phyloP scores from a whole-genome alignment of 2,797 vertebrate species.

The Manis javanica region DNA sequence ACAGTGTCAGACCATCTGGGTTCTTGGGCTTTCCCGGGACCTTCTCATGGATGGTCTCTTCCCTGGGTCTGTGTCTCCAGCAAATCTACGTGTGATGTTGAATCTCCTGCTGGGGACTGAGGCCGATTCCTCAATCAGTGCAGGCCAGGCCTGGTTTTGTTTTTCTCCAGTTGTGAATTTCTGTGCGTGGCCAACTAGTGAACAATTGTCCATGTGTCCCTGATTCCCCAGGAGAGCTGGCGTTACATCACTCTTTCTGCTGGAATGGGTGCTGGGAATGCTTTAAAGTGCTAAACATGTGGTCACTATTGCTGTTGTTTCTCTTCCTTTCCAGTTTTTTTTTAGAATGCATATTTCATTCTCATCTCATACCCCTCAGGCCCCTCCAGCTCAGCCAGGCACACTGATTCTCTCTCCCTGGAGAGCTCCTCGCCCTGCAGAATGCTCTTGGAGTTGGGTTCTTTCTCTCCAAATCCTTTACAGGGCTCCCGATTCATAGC shows the following conservation, averaged over 20 bases:
- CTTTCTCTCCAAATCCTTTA: background rate
- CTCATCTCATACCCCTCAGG: background rate
- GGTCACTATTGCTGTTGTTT: background rate
- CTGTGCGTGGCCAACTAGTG: accelerated
- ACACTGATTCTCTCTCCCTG: background rate
- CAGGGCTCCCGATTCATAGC: background rate
- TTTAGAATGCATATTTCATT: background rate
- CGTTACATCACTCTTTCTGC: background rate
- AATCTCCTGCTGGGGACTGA: no score
- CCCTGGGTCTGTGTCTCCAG: background rate
- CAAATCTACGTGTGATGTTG: no score
- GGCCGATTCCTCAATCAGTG: no score
- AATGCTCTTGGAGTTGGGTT: background rate
- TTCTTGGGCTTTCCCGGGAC: background rate
- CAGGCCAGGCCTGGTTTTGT: background rate
- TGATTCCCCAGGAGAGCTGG: background rate
- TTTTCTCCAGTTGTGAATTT: background rate
- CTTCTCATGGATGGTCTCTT: background rate
- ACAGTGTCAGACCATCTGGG: background rate
- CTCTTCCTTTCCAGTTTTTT: background rate
- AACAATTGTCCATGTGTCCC: background rate
- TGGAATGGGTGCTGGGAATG: background rate
- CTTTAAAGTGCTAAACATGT: background rate
- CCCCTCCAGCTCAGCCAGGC: background rate
- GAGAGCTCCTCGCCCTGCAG: background rate